Evolutionary conservation across 2,113 vertebrate species (phyloP).

Genomic region (Chinchilla lanigera): DNA sequence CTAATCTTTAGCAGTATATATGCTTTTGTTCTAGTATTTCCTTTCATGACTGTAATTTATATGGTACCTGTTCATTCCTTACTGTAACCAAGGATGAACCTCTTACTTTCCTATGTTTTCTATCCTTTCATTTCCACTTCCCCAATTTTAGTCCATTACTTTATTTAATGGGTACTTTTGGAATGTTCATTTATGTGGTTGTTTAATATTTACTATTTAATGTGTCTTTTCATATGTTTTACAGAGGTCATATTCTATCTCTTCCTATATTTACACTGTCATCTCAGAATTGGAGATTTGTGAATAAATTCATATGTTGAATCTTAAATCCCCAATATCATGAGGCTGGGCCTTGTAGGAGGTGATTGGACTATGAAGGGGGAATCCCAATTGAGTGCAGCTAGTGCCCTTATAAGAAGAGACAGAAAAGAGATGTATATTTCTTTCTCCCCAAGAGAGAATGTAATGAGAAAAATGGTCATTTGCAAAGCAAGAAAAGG

Average conservation of each 20-base stretch:
- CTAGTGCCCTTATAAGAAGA: background rate
- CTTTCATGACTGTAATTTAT: background rate
- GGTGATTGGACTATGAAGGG: background rate
- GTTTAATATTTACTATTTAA: background rate
- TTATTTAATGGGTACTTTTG: background rate
- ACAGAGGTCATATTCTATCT: background rate
- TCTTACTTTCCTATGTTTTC: background rate
- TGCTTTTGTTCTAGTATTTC: constrained; percentile 17
- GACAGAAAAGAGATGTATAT: background rate
- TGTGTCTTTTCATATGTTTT: background rate
- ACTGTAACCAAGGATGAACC: background rate
- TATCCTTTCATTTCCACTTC: background rate
- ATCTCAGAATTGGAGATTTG: background rate
- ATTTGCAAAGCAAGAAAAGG: background rate
- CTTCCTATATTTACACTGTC: background rate
- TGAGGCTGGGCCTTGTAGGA: too few relatives aligned
- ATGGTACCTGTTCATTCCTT: background rate
- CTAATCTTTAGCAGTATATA: background rate
- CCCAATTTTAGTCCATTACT: background rate
- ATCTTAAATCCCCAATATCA: background rate
- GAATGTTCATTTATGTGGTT: background rate
- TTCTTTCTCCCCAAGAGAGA: background rate
- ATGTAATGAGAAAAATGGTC: background rate
- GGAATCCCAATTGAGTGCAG: background rate
- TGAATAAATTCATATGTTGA: background rate